phyloP scores from a whole-genome alignment of 2,888 invertebrate genomes.

The Ormyrus labotus region DNA sequence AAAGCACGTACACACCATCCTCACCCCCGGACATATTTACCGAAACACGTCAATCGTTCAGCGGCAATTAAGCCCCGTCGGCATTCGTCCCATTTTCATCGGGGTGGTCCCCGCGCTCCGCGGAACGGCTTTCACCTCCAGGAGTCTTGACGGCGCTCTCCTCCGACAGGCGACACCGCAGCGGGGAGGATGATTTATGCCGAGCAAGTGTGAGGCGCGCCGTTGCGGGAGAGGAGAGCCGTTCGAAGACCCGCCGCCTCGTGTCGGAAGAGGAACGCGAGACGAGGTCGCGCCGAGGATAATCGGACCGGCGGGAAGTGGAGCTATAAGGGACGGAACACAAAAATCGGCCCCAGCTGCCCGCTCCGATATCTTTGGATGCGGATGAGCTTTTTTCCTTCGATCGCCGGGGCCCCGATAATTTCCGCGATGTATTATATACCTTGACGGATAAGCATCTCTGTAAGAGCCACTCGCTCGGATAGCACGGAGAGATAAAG shows the following conservation, averaged over 20 bases:
- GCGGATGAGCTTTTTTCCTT: slow-evolving; percentile 35
- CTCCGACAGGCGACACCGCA: background rate
- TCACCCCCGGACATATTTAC: too few relatives aligned
- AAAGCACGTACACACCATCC: too few relatives aligned
- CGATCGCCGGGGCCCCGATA: background rate
- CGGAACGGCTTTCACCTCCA: too few relatives aligned
- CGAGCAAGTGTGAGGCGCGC: slow-evolving; percentile 28
- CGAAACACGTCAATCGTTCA: too few relatives aligned
- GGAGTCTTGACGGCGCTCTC: background rate
- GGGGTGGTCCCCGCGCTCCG: too few relatives aligned
- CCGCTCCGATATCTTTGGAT: slow-evolving; percentile 27
- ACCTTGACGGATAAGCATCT: slow-evolving; percentile 38
- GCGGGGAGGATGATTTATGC: slow-evolving; percentile 39
- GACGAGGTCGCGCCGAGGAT: slow-evolving; percentile 22
- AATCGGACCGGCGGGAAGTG: slow-evolving; percentile 27
- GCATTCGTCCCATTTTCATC: too few relatives aligned
- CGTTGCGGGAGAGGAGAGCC: slow-evolving; percentile 20
- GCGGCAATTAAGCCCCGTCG: too few relatives aligned
- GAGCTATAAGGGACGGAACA: slow-evolving; percentile 5
- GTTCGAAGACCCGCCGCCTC: background rate
- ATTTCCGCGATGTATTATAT: background rate
- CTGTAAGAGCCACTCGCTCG: background rate
- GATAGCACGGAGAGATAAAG: slow-evolving; percentile 43
- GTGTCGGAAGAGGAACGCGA: background rate
- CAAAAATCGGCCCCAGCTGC: background rate